Evolutionary conservation across 2,113 vertebrate genomes (phyloP).

Genomic region (Coreoperca whiteheadi): DNA sequence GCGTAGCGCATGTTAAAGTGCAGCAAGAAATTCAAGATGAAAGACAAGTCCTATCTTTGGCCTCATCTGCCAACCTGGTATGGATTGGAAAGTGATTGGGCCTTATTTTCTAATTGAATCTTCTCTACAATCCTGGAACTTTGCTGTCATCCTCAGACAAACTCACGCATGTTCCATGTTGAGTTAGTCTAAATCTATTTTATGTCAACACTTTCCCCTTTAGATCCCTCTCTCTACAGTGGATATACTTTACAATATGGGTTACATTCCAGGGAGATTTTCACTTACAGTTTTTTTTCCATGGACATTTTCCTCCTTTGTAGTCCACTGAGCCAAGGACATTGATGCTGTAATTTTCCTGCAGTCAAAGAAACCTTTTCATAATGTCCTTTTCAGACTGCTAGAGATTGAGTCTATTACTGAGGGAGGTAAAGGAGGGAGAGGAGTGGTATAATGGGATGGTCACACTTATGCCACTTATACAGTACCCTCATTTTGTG

Average conservation of each 20-base stretch:
- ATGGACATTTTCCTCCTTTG: constrained; percentile 48
- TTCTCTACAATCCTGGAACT: constrained; percentile 47
- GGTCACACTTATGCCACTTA: constrained; percentile 21
- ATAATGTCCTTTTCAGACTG: constrained; percentile 50
- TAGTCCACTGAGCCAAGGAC: constrained; percentile 55
- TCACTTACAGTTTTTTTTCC: constrained; percentile 26
- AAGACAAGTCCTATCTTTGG: constrained; percentile 64
- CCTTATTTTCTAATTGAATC: constrained; percentile 63
- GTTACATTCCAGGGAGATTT: constrained; percentile 26
- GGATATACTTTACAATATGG: constrained; percentile 17
- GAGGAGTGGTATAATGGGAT: constrained; percentile 23
- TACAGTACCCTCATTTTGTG: not conserved
- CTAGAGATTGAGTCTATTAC: constrained; percentile 45
- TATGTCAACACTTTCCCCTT: constrained; percentile 35
- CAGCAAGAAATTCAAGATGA: constrained; percentile 71
- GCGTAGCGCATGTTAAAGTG: constrained; percentile 57
- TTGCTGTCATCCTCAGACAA: constrained; percentile 35
- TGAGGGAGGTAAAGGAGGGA: constrained; percentile 26
- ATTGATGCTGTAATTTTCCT: constrained; percentile 58
- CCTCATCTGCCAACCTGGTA: constrained; percentile 62
- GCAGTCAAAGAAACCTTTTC: constrained; percentile 60
- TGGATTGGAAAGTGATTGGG: constrained; percentile 62
- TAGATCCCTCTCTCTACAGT: constrained; percentile 22
- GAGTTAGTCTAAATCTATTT: constrained; percentile 45
- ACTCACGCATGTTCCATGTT: constrained; percentile 29